Base-by-base conservation (phyloP, 2,113 vertebrate species). In the Nannospalax galili region DNA sequence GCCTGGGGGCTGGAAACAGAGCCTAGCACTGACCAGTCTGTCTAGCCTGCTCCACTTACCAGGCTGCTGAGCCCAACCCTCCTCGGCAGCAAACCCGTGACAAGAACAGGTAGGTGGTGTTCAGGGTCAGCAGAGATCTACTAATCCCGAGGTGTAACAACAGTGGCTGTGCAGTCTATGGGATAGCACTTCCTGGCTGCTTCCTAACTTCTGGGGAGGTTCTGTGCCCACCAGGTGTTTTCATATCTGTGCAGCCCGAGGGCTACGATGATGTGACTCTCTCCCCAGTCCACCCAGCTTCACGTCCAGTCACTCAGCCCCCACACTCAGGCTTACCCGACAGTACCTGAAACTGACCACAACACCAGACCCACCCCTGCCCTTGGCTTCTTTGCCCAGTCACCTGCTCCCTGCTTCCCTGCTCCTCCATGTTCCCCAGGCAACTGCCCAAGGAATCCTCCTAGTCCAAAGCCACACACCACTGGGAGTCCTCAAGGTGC, bases 121-220 rank as follows among this genome's bases (percentile, higher is more conserved):
- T 17, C 56, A 12, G 58, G 37, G 15, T 2, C 24, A 16, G 62
- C 1, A 22, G 24, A 65, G 64, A 37, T 12, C 11, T 30, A 30
- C 0, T 17, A 28, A 62, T 26, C 58, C 7, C 7, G 15, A n/a
- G 74, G 7, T 9, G 6, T 12, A 22, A n/a, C 0, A 10, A 48
- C 60, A 19, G 6, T 37, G 1, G 3, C 0, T 0, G 0, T 10
- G 70, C 60, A 1, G 5, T 10, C 19, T 3, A 2, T 19, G 5
- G 30, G 0, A 22, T 0, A 12, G 32, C 0, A 40, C 70, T 8
- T 0, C 19, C 40, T 15, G 17, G 7, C 30, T 3, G 72, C 1
- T 30, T 15, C 80, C 80, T 14, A 4, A 7, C n/a, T 1, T 45
- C 52, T 48, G 22, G 72, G n/a, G 45, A 5, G 11, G 58, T 17